Evolutionary conservation across 2,888 invertebrate species (phyloP), one percentile per base, ranked within the genome.

Genomic region (Drosophila mulleri): DNA sequence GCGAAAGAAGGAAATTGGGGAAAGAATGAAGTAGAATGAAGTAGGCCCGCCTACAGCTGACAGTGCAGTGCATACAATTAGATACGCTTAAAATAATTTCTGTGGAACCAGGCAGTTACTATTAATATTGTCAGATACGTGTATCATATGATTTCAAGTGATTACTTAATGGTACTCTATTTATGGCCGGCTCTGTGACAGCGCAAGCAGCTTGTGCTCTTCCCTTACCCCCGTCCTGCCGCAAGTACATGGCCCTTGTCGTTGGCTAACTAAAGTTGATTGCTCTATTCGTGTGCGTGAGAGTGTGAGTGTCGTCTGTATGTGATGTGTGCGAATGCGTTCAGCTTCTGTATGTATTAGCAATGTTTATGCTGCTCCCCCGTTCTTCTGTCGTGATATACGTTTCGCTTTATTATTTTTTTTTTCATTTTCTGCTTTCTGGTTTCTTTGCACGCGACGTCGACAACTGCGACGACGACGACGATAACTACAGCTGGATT

Each of bases 401-500:
- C 61, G 64, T 42, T 68, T 65, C 32, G 73, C 66, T 84, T 84
- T 59, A 64, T 75, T 78, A 87, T 89, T 71, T 65, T 41, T 57
- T 75, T 5, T 72, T 50, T 53, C 68, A 67, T 39, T 48, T 54
- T 50, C 37, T 78, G 66, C 61, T 54, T 63, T 70, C 48, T 45
- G 39, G 52, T 48, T 53, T 78, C 68, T 74, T 65, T 78, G 71
- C 77, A 80, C 76, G 77, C 80, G 77, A 66, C 72, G 35, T 60
- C 61, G 41, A 29, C 75, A 54, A 48, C 53, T 14, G 14, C 53
- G 53, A 37, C 53, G 37, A 53, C 66, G 37, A 53, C 66, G 26
- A 52, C 48, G 53, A 71, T 77, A 67, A 72, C 61, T 62, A 85
- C 59, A 88, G 69, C 86, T 82, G 80, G 80, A 79, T 88, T 85